Conservation (phyloP, 1,140 invertebrate species). For the Psix sp. region DNA sequence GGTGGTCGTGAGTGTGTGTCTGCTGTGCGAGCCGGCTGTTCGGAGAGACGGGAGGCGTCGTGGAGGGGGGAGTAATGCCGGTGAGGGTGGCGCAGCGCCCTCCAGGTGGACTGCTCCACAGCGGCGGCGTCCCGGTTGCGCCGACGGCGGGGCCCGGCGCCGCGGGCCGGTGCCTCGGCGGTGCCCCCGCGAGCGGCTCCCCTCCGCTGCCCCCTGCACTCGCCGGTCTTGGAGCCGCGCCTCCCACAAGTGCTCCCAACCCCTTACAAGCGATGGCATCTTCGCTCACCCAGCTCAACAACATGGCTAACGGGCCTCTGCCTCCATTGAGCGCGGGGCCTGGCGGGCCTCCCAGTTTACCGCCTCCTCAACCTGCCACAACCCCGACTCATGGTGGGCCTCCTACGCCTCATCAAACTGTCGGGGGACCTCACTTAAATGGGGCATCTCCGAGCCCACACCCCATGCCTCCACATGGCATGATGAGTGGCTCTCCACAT, state of each 20-base stretch:
- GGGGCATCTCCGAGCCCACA: conserved; percentile 75
- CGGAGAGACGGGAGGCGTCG: conserved; percentile 71
- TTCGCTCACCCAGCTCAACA: conserved; percentile 73
- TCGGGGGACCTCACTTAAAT: conserved; percentile 71
- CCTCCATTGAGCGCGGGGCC: conserved; percentile 70
- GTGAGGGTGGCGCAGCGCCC: conserved; percentile 77
- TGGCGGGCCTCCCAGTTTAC: conserved; percentile 65
- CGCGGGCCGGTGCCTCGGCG: conserved; percentile 74
- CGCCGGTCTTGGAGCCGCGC: conserved; percentile 57
- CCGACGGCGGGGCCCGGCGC: conserved; percentile 68
- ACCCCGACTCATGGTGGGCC: conserved; percentile 74
- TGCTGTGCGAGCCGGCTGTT: conserved; percentile 56
- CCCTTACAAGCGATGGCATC: conserved; percentile 75
- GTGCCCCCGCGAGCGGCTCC: conserved; percentile 65
- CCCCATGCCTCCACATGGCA: conserved; percentile 73
- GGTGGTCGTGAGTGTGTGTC: conserved; percentile 28
- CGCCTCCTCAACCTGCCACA: conserved; percentile 72
- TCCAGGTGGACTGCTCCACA: conserved; percentile 76
- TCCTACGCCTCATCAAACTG: conserved; percentile 70
- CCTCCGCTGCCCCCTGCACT: conserved; percentile 69
- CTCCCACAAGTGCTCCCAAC: conserved; percentile 58
- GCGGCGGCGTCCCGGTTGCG: conserved; percentile 72
- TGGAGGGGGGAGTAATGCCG: conserved; percentile 78
- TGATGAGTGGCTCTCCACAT: conserved; percentile 74
- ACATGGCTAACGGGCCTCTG: conserved; percentile 74